Evolutionary conservation across 2,113 vertebrate species (phyloP).

Genomic region (Manacus vitellinus): DNA sequence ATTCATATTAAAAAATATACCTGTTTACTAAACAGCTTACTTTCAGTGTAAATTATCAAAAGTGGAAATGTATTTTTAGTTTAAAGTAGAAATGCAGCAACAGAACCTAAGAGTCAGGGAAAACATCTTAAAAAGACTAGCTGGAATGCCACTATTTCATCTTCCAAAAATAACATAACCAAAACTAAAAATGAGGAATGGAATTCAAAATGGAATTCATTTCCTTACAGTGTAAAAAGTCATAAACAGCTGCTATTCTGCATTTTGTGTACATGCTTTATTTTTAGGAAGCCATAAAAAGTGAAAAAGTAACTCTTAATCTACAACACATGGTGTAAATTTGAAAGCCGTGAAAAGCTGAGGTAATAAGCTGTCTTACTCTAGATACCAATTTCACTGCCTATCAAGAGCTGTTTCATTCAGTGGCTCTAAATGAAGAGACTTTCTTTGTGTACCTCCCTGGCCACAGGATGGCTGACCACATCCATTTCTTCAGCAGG

Average conservation of each 20-base stretch:
- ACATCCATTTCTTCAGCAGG: neutral
- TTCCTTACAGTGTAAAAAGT: slow-evolving; percentile 56
- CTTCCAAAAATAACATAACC: slow-evolving; percentile 62
- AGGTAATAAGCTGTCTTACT: slow-evolving; percentile 35
- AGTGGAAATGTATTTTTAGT: slow-evolving; percentile 19
- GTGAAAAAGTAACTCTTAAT: slow-evolving; percentile 32
- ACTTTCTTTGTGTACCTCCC: neutral
- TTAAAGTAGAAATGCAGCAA: slow-evolving; percentile 28
- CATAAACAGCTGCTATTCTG: slow-evolving; percentile 55
- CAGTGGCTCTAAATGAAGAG: neutral
- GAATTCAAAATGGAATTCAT: slow-evolving; percentile 63
- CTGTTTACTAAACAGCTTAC: neutral
- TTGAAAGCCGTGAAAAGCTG: neutral
- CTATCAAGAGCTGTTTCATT: neutral
- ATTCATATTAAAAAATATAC: neutral
- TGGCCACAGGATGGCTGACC: neutral
- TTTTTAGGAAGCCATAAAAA: slow-evolving; percentile 24
- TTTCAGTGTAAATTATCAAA: neutral
- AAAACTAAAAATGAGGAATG: slow-evolving; percentile 67
- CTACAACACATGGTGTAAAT: slow-evolving; percentile 5
- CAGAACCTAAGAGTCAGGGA: slow-evolving; percentile 14
- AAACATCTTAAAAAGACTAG: slow-evolving; percentile 28
- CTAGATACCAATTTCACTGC: neutral
- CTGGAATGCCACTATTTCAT: slow-evolving; percentile 44
- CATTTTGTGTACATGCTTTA: slow-evolving; percentile 37